Evolutionary conservation across 2,113 vertebrate species (phyloP).

Genomic region (Setophaga kirtlandii): DNA sequence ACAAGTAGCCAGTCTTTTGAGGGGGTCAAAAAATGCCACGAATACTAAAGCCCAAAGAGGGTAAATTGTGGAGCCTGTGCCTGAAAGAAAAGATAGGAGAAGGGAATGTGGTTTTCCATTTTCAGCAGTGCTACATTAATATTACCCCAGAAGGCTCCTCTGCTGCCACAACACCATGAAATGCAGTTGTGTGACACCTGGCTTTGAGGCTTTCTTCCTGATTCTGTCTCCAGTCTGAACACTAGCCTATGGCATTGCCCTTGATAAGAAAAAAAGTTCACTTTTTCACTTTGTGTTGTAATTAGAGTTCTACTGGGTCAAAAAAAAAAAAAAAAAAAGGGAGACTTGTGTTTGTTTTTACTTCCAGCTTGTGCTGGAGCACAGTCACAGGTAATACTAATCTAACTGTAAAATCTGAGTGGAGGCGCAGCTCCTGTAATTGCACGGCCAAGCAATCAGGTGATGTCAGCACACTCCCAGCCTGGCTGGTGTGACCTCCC

Average conservation of each 20-base stretch:
- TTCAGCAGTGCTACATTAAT: background rate
- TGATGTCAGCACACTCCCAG: slow-evolving; percentile 46
- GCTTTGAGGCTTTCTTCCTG: background rate
- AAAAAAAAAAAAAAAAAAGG: background rate
- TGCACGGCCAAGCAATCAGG: background rate
- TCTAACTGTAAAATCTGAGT: slow-evolving; percentile 64
- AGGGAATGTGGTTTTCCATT: background rate
- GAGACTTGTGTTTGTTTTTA: background rate
- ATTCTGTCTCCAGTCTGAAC: background rate
- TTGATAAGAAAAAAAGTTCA: background rate
- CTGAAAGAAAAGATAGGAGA: background rate
- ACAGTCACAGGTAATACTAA: slow-evolving; percentile 20
- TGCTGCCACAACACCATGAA: background rate
- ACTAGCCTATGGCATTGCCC: background rate
- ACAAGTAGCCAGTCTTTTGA: background rate
- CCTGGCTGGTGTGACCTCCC: background rate
- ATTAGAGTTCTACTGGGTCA: background rate
- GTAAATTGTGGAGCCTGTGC: background rate
- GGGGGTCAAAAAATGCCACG: background rate
- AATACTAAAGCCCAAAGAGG: background rate
- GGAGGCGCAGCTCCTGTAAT: slow-evolving; percentile 19
- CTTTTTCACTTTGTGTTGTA: background rate
- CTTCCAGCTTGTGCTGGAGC: background rate
- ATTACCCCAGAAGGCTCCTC: background rate
- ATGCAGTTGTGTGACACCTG: background rate